Evolutionary conservation across 2,888 invertebrate genomes (phyloP).

Genomic region (Coenonympha glycerion): DNA sequence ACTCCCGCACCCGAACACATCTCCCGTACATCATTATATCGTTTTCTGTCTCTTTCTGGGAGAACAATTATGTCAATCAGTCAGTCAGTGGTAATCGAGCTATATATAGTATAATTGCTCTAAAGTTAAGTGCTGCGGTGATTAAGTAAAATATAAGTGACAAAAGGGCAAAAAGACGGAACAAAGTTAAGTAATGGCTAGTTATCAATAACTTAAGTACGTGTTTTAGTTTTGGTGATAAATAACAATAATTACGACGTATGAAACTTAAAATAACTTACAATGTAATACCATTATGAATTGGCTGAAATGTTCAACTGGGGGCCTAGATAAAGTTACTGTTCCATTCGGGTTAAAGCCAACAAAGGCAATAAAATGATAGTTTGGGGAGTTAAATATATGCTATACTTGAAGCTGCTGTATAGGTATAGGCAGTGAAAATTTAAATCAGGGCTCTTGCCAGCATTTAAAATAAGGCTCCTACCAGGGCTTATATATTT

Average conservation of each 20-base stretch:
- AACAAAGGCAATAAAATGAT: slow-evolving; percentile 25
- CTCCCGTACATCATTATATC: too few species aligned
- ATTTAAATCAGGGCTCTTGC: slow-evolving; percentile 16
- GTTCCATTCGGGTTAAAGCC: slow-evolving; percentile 19
- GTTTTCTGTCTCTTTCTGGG: too few species aligned
- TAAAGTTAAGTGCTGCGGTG: too few species aligned
- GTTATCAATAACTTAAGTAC: too few species aligned
- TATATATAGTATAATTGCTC: too few species aligned
- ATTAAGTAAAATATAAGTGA: too few species aligned
- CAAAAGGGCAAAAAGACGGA: too few species aligned
- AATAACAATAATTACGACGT: neutral
- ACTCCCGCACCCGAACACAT: too few species aligned
- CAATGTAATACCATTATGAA: slow-evolving; percentile 11
- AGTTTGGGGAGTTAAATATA: slow-evolving; percentile 20
- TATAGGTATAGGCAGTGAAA: neutral
- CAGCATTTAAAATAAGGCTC: slow-evolving; percentile 10
- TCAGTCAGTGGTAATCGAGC: too few species aligned
- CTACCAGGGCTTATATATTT: slow-evolving; percentile 2
- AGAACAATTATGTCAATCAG: too few species aligned
- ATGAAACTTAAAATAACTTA: neutral
- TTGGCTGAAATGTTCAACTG: slow-evolving; percentile 18
- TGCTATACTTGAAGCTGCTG: slow-evolving; percentile 4
- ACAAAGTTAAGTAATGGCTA: too few species aligned
- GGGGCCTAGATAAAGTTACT: slow-evolving; percentile 22
- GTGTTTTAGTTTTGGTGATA: neutral